Percentiles rank a stretch among this genome's conserved stretches.
Evolutionary conservation across 2,888 invertebrate species (phyloP).

Genomic region (Hyposoter dolosus): DNA sequence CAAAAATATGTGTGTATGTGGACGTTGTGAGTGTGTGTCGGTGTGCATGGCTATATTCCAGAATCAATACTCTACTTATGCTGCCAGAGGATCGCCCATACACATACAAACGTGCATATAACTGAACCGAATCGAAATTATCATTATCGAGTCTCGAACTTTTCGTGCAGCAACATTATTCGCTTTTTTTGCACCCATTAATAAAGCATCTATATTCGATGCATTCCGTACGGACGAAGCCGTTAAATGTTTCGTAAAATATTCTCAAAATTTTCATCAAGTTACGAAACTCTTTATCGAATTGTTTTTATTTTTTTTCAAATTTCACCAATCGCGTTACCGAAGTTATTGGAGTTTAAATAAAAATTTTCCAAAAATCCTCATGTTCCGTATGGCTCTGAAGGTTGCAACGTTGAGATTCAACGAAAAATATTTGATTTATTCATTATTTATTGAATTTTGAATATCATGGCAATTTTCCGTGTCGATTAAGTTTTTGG

Average conservation of each 20-base stretch:
- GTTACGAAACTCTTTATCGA: not conserved
- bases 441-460: too few relatives aligned
- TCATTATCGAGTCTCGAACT: constrained; percentile 76
- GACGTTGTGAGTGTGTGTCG: constrained; percentile 15
- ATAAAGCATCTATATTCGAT: not conserved
- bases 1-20: constrained; percentile 41
- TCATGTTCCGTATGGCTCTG: not conserved
- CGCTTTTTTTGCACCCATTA: constrained; percentile 9
- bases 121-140: constrained; percentile 66
- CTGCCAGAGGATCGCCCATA: constrained; percentile 35
- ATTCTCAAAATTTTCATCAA: not conserved
- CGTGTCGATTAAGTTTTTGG: too few relatives aligned
- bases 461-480: too few relatives aligned
- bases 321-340: not conserved
- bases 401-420: too few relatives aligned
- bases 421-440: too few relatives aligned
- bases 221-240: not conserved
- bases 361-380: not conserved
- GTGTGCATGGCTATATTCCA: constrained; percentile 61
- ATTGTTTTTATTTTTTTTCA: not conserved
- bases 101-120: not conserved
- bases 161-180: constrained; percentile 63
- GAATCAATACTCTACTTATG: constrained; percentile 78
- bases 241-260: not conserved
- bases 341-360: not conserved